Evolutionary conservation across 2,113 vertebrate genomes (phyloP), one percentile per base, ranked within the genome.

Genomic region (Serinus canaria): DNA sequence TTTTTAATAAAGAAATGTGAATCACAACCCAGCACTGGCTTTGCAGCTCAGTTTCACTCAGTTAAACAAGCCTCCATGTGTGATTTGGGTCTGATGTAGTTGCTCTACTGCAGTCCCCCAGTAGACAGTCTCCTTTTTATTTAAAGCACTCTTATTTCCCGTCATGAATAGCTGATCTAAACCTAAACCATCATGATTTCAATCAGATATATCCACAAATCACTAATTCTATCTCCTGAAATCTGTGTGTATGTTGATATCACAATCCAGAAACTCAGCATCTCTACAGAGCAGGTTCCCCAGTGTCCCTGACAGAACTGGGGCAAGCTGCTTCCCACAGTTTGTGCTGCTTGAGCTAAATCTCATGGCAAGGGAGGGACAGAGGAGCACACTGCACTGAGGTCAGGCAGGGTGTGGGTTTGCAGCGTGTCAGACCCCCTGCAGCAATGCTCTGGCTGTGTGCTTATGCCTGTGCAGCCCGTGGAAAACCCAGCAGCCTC

Each of bases 381-480:
- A 19, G 21, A 47, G 0, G 1, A 56, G 20, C 19, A 9, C 0
- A 0, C 28, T 49, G 8, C 53, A 27, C 50, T 5, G 78, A 90
- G 53, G n/a, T 30, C 9, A n/a, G 47, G 67, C 58, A n/a, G 39
- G 35, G 5, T 23, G 59, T 12, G 55, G 43, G 35, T 13, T 87
- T 0, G 0, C 46, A 68, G 83, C 0, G 0, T 11, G 22, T 8
- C 84, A 84, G 21, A 56, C 12, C 23, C 30, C 53, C 68, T 41
- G 73, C n/a, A 10, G 53, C 53, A 49, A 3, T 3, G 44, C 9
- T 27, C 49, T 3, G 5, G 25, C 35, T 27, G 19, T 7, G 8
- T 0, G 0, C 9, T 43, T 11, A 4, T 70, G 43, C 11, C 31
- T 18, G 24, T 2, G 55, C 66, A 59, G 74, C 37, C 30, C 0